phyloP scores from a whole-genome alignment of 2,888 invertebrate species.

The Harpalus rufipes region DNA sequence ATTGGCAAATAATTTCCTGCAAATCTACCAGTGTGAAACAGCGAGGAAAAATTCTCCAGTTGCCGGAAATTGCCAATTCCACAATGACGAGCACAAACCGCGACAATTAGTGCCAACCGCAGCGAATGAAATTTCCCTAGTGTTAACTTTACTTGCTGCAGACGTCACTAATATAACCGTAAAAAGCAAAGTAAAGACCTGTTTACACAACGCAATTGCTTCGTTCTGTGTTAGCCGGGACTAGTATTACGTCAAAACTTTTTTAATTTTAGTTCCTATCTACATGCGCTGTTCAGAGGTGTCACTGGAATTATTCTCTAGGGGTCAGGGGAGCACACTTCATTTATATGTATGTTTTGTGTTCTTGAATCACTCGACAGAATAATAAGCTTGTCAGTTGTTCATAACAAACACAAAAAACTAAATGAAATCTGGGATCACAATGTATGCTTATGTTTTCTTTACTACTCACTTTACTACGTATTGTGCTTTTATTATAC shows the following conservation, averaged over 20 bases:
- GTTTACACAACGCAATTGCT: constrained; percentile 53
- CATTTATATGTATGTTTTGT: constrained; percentile 29
- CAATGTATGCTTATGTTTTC: no score
- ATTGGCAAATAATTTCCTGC: constrained; percentile 30
- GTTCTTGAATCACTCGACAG: neutral
- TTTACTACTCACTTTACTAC: no score
- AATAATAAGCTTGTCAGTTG: neutral
- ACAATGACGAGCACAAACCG: constrained; percentile 40
- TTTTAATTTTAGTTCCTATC: constrained; percentile 57
- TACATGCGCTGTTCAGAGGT: constrained; percentile 6
- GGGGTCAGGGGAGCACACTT: constrained; percentile 4
- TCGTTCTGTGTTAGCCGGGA: neutral
- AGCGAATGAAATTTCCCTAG: constrained; percentile 64
- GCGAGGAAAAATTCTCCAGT: constrained; percentile 37
- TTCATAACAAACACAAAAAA: no score
- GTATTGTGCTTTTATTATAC: no score
- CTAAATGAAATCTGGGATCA: no score
- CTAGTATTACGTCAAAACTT: constrained; percentile 46
- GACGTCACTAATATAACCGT: constrained; percentile 47
- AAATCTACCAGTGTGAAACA: constrained; percentile 14
- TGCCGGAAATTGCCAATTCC: constrained; percentile 60
- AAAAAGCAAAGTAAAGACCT: constrained; percentile 53
- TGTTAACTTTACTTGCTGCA: constrained; percentile 58
- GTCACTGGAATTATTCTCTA: neutral
- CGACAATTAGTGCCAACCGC: constrained; percentile 64